A percentile compares a stretch with the other conserved stretches of the same genome.
Conservation (phyloP, 2,113 vertebrate genomes). For the Phrynocephalus versicolor region DNA sequence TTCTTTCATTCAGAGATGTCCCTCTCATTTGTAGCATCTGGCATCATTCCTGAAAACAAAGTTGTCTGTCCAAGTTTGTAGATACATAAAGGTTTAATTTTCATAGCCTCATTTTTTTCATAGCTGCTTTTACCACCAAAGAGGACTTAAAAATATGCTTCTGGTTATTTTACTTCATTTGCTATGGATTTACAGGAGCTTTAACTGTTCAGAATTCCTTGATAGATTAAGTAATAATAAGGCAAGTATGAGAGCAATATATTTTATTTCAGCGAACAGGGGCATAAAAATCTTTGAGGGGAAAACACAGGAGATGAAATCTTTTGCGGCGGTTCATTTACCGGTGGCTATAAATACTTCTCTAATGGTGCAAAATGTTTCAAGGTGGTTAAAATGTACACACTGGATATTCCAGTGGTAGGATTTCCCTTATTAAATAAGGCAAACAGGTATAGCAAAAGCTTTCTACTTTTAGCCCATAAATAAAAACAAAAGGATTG, state of each 20-base stretch:
- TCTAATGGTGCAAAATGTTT: conserved; percentile 53
- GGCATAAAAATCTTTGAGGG: conserved; percentile 46
- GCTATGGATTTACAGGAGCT: conserved; percentile 34
- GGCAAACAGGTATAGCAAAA: conserved; percentile 37
- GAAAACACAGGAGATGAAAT: conserved; percentile 47
- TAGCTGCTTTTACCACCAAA: conserved; percentile 20
- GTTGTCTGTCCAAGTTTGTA: not conserved
- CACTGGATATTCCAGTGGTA: conserved; percentile 29
- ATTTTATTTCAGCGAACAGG: conserved; percentile 46
- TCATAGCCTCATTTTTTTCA: conserved; percentile 13
- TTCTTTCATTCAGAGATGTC: not conserved
- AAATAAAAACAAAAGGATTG: conserved; percentile 43
- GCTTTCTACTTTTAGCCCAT: conserved; percentile 30
- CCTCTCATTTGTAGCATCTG: not conserved
- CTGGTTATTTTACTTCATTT: conserved; percentile 43
- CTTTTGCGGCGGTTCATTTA: conserved; percentile 43
- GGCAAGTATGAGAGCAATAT: conserved; percentile 42
- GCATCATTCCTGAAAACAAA: conserved; percentile 1
- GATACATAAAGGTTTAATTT: not conserved
- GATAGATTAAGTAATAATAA: conserved; percentile 58
- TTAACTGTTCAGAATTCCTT: conserved; percentile 39
- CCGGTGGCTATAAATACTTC: conserved; percentile 51
- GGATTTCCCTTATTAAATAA: conserved; percentile 40
- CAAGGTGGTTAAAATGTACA: conserved; percentile 41
- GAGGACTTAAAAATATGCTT: not conserved